These are phyloP conservation scores for Percopsis transmontana DNA, from an alignment of 2,113 vertebrate species.

Conservation along the genomic window DNA sequence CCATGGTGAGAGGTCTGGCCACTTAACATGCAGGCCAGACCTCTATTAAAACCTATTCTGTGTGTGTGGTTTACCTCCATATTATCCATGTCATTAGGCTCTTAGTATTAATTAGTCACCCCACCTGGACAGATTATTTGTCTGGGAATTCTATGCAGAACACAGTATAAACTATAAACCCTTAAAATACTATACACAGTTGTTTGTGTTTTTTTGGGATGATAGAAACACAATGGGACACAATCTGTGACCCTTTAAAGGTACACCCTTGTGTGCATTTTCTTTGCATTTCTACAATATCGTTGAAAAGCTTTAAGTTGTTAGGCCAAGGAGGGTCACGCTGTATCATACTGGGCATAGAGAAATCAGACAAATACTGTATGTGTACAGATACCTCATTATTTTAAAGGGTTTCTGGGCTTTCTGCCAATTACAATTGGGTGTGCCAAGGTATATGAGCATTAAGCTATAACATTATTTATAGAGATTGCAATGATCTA, in stretches of 20 bases:
- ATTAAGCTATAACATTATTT: slow-evolving; percentile 47
- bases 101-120: not conserved
- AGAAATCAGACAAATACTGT: slow-evolving; percentile 33
- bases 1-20: not conserved
- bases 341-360: not conserved
- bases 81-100: not conserved
- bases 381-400: slow-evolving; percentile 49
- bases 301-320: too few relatives aligned
- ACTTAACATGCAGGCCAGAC: not conserved
- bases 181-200: too few relatives aligned
- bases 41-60: not conserved
- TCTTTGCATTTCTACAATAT: too few relatives aligned
- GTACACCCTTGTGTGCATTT: too few relatives aligned
- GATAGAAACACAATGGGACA: too few relatives aligned
- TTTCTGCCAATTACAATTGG: slow-evolving; percentile 32
- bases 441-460: slow-evolving; percentile 36
- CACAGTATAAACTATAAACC: not conserved
- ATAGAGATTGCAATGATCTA: slow-evolving; percentile 46
- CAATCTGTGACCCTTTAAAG: too few relatives aligned
- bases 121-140: not conserved
- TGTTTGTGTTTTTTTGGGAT: too few relatives aligned
- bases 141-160: not conserved
- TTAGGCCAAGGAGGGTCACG: slow-evolving; percentile 1
- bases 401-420: slow-evolving; percentile 62
- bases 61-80: not conserved